Evolutionary conservation across 2,113 vertebrate species (phyloP), one percentile per base, ranked within the genome.

Genomic region (Entomyzon cyanotis): DNA sequence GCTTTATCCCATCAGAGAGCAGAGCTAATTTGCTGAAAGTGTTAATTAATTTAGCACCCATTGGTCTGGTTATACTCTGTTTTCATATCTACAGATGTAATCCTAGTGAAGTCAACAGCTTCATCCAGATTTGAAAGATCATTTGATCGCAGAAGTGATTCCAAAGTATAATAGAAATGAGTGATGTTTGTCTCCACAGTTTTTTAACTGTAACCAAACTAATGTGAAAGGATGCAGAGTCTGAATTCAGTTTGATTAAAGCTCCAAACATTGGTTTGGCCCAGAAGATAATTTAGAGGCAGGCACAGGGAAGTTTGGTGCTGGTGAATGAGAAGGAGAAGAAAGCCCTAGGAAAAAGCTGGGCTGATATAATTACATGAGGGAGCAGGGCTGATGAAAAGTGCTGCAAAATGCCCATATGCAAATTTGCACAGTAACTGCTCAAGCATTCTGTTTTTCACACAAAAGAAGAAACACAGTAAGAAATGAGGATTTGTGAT

Each of bases 191-290:
- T 67, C 39, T 74, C 25, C 30, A 55, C n/a, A 31, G 12, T 91
- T 93, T 93, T 84, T 87, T 42, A 64, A 80, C 24, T 80, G 63
- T 83, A 80, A 59, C 59, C 33, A 56, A 74, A 77, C 12, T 86
- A 85, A 93, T 31, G 50, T 83, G 81, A 91, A 91, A 90, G 13
- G 55, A 42, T 82, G 28, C 1, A 0, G 35, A 69, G 47, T 23
- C 46, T 91, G 46, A 90, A 70, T 64, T 94, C 71, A 52, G 39
- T 94, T 88, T 96, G 76, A 92, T 93, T 92, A 95, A 93, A 87
- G 64, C 65, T 81, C 49, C 84, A 59, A 86, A 53, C 24, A 60
- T 31, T 78, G 56, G 63, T 78, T 64, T 56, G 23, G 79, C 82
- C 56, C 31, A 78, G 75, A 47, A 80, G 30, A 90, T 49, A 88